Conservation (phyloP, 1,140 invertebrate genomes). For the Latrodectus geometricus region DNA sequence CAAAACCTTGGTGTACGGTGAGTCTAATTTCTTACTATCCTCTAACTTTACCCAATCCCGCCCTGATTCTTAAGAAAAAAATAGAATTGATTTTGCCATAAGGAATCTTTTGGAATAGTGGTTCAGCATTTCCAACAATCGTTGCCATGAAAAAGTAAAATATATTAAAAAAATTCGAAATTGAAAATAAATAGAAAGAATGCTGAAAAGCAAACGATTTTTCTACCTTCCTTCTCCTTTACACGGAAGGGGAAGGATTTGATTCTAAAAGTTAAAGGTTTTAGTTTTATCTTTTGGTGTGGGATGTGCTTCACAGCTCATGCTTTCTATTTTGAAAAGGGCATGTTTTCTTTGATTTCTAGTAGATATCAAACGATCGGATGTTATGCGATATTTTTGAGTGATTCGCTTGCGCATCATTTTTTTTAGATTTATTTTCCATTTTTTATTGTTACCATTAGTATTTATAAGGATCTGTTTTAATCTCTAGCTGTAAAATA, state of each 20-base stretch:
- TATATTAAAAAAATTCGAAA: slow-evolving; percentile 33
- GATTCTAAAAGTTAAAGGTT: slow-evolving; percentile 32
- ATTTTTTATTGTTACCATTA: too few relatives aligned
- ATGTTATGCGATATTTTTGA: neutral
- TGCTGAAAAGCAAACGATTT: slow-evolving; percentile 21
- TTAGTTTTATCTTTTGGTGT: slow-evolving; percentile 14
- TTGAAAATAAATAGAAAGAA: slow-evolving; percentile 41
- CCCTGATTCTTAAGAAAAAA: neutral
- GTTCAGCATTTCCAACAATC: slow-evolving; percentile 4
- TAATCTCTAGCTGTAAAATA: too few relatives aligned
- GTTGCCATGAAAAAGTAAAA: slow-evolving; percentile 28
- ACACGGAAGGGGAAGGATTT: slow-evolving; percentile 18
- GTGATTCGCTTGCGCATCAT: neutral
- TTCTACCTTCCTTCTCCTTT: slow-evolving; percentile 2
- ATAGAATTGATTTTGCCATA: slow-evolving; percentile 36
- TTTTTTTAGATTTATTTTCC: neutral
- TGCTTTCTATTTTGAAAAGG: slow-evolving; percentile 5
- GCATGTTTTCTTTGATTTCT: slow-evolving; percentile 24
- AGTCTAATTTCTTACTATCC: slow-evolving; percentile 23
- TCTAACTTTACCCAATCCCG: neutral
- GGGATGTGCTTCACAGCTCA: neutral
- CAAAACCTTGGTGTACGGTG: slow-evolving; percentile 18
- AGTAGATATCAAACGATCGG: neutral
- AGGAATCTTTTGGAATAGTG: slow-evolving; percentile 9
- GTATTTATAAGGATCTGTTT: too few relatives aligned